Evolutionary conservation across 2,797 vertebrate genomes (phyloP).

Genomic region (Myoxocephalus aenaeus): DNA sequence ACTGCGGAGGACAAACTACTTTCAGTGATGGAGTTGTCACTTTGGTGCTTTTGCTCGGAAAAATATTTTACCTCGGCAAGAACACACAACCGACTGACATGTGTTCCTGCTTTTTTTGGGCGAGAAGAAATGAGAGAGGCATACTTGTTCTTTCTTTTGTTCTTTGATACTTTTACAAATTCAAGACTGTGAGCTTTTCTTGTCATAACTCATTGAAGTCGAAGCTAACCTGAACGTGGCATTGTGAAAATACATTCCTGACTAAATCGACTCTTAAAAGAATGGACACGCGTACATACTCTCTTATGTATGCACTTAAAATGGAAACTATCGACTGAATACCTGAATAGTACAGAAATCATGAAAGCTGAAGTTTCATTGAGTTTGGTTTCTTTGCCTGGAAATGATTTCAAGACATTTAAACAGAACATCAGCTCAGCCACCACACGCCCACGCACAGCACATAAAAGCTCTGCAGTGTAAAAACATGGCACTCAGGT

Average conservation of each 20-base stretch:
- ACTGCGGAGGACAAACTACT: constrained; percentile 87
- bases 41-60: constrained; percentile 83
- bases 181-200: constrained; percentile 82
- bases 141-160: constrained; percentile 82
- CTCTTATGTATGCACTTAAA: constrained; percentile 74
- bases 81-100: constrained; percentile 83
- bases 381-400: constrained; percentile 40
- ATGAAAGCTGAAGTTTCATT: constrained; percentile 53
- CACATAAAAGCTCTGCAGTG: constrained; percentile 45
- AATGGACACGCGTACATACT: constrained; percentile 71
- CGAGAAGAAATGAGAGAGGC: constrained; percentile 72
- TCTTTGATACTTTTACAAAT: constrained; percentile 84
- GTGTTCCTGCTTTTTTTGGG: constrained; percentile 80
- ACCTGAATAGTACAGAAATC: constrained; percentile 34
- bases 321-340: constrained; percentile 64
- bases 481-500: constrained; percentile 35
- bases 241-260: constrained; percentile 78
- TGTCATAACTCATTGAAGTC: constrained; percentile 82
- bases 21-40: constrained; percentile 88
- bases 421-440: constrained; percentile 34
- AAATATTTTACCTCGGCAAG: constrained; percentile 87
- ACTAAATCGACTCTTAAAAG: constrained; percentile 71
- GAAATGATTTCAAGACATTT: constrained; percentile 56
- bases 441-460: constrained; percentile 6
- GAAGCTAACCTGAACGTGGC: constrained; percentile 80